phyloP scores from a whole-genome alignment of 2,797 vertebrate species.

The Lithobates pipiens region DNA sequence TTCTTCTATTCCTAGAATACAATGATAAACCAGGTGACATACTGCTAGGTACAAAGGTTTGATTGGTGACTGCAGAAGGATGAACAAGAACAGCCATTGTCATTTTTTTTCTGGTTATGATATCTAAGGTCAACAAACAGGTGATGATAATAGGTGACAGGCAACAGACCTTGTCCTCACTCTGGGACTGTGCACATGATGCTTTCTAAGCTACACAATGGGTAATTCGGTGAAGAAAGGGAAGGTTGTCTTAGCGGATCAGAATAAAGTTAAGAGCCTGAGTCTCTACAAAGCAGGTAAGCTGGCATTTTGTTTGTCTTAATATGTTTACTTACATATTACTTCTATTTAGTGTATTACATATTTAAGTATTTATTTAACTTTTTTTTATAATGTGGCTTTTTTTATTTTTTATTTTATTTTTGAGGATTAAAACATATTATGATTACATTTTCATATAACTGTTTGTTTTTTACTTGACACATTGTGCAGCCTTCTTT shows the following conservation, averaged over 20 bases:
- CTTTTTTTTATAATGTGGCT: no score
- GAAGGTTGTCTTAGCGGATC: constrained; percentile 58
- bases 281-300: constrained; percentile 50
- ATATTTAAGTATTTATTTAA: no score
- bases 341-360: neutral
- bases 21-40: neutral
- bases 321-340: neutral
- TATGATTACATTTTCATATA: no score
- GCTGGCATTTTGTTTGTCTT: neutral
- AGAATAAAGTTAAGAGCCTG: constrained; percentile 60
- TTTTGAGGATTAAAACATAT: no score
- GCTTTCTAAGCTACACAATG: constrained; percentile 45
- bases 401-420: no score
- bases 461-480: no score
- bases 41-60: constrained; percentile 47
- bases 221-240: constrained; percentile 62
- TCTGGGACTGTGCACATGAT: constrained; percentile 15
- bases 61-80: constrained; percentile 5
- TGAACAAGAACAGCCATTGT: constrained; percentile 22
- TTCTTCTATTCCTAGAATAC: neutral
- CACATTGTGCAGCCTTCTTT: no score
- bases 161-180: constrained; percentile 1
- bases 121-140: constrained; percentile 53
- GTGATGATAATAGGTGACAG: constrained; percentile 29
- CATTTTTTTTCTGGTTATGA: constrained; percentile 18